Percentiles rank a stretch among this genome's conserved stretches.
Conservation (phyloP, 1,140 invertebrate genomes). For the Heliconius melpomene region DNA sequence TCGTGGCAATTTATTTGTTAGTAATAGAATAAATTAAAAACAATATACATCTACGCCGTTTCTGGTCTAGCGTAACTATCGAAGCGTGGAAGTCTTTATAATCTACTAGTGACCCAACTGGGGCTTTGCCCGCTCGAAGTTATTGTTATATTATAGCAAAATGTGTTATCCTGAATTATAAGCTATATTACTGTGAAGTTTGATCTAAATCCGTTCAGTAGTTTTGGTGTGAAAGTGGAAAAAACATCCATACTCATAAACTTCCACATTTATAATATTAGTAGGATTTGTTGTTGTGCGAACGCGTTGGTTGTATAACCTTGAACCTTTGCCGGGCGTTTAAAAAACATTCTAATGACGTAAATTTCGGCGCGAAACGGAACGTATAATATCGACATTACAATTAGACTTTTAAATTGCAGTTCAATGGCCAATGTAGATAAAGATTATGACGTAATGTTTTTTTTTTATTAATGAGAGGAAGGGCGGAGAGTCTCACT, state of each 20-base stretch:
- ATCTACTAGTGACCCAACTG: neutral
- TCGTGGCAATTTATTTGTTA: too few relatives aligned
- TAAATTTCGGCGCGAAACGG: constrained; percentile 21
- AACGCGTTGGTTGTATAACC: constrained; percentile 3
- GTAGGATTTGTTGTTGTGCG: neutral
- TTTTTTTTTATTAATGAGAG: too few relatives aligned
- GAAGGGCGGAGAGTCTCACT: too few relatives aligned
- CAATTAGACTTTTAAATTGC: constrained; percentile 18
- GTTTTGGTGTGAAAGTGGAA: too few relatives aligned
- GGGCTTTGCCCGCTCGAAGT: too few relatives aligned
- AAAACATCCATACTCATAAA: too few relatives aligned
- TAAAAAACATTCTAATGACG: constrained; percentile 21
- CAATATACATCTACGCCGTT: neutral
- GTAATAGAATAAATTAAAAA: neutral
- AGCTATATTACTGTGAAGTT: too few relatives aligned
- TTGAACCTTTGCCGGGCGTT: constrained; percentile 21
- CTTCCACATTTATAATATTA: too few relatives aligned
- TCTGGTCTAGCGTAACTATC: neutral
- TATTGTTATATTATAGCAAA: too few relatives aligned
- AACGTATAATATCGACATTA: constrained; percentile 15
- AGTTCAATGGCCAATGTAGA: constrained; percentile 10
- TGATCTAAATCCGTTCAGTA: too few relatives aligned
- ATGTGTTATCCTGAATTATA: too few relatives aligned
- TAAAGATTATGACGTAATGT: neutral
- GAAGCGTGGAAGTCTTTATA: neutral